Base-by-base conservation (phyloP, 2,113 vertebrate species). In the Pimephales promelas region DNA sequence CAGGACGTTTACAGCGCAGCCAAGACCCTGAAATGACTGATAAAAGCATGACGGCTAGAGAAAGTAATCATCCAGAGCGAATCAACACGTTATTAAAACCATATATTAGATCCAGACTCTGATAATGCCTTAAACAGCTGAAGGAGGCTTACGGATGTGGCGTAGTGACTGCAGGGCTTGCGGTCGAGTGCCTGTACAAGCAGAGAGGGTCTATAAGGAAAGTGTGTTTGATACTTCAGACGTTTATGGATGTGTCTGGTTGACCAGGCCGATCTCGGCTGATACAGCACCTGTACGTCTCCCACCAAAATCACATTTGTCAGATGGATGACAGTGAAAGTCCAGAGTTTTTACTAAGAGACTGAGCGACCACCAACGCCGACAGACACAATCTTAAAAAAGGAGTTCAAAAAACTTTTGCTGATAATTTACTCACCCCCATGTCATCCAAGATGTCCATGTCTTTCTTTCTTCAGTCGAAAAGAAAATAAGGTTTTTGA, bases 211-310 rank as follows among this genome's bases (percentile, higher is more conserved):
- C 86, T 86, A 89, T 90, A 88, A 88, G 86, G 54, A 62, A 80
- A 84, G 90, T 86, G 90, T 89, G 90, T 79, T 86, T 89, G 90
- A 90, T 88, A 87, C 87, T 86, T 84, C 82, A 89, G 90, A 90
- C 88, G 72, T 86, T 88, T 89, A 87, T 87, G 79, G 86, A 87
- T 28, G 68, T 79, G 86, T 86, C 83, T 87, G 85, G 28, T 16
- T 84, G 73, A 61, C 68, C 79, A 18, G 64, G 81, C 82, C 16
- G 86, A 85, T 79, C 45, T 80, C 13, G 66, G 56, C 22, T 24
- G 31, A n/a, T 24, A 43, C 10, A 28, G 28, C 36, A 70, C 86
- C 82, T 74, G 61, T 84, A 49, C 34, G 49, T 75, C 59, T 36
- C 36, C 9, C 52, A 43, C 66, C 49, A 75, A 26, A 80, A 24